Evolutionary conservation across 2,797 vertebrate species (phyloP).

Genomic region (Kryptolebias ocellatus): DNA sequence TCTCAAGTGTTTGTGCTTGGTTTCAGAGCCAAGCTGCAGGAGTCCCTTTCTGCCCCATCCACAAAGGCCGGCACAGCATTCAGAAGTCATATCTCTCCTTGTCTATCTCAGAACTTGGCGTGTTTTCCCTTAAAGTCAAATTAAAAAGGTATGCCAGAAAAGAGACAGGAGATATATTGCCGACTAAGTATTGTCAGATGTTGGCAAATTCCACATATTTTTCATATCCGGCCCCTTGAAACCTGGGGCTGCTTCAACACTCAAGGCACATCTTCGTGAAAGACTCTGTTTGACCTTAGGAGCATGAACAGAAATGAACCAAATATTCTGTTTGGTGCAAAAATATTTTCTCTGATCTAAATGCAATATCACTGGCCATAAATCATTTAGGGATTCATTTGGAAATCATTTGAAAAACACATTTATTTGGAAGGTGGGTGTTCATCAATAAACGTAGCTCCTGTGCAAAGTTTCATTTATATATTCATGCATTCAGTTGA

Average conservation of each 20-base stretch:
- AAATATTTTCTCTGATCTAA: constrained; percentile 78
- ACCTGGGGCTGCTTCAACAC: constrained; percentile 73
- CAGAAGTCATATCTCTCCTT: constrained; percentile 61
- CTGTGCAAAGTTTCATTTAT: constrained; percentile 77
- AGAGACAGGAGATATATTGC: constrained; percentile 82
- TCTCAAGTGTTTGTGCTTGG: constrained; percentile 69
- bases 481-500: constrained; percentile 81
- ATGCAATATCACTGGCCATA: constrained; percentile 79
- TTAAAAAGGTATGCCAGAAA: constrained; percentile 79
- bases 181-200: constrained; percentile 84
- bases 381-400: constrained; percentile 81
- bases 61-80: constrained; percentile 59
- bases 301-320: constrained; percentile 71
- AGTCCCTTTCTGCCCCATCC: constrained; percentile 65
- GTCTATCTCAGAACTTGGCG: constrained; percentile 63
- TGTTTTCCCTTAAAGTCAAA: constrained; percentile 77
- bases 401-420: constrained; percentile 79
- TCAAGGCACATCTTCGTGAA: constrained; percentile 74
- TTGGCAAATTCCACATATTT: constrained; percentile 84
- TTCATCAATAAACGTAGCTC: constrained; percentile 78
- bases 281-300: constrained; percentile 73
- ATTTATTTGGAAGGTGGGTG: constrained; percentile 69
- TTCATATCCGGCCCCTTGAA: constrained; percentile 82
- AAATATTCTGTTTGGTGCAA: constrained; percentile 70
- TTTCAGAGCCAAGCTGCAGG: constrained; percentile 73